A percentile compares a stretch with the other conserved stretches of the same genome.
Evolutionary conservation across 53 echinoderm and acorn worm genomes (phyloP).

Genomic region (Temnopleurus reevesii): DNA sequence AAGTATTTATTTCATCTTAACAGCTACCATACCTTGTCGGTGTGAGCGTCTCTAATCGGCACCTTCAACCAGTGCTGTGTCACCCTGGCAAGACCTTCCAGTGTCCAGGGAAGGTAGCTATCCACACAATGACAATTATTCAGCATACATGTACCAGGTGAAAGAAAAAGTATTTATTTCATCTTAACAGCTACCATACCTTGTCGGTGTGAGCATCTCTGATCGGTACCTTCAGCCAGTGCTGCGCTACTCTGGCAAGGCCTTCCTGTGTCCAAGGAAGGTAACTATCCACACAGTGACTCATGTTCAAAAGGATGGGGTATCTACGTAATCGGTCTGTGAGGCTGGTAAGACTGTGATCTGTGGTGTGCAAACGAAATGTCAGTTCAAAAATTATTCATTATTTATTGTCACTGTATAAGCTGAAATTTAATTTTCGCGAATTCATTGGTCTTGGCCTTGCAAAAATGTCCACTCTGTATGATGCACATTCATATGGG

Average conservation of each 20-base stretch:
- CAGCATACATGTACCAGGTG: too few species aligned
- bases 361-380: slow-evolving; percentile 32
- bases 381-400: too few species aligned
- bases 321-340: slow-evolving; percentile 65
- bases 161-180: too few species aligned
- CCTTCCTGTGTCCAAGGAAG: slow-evolving; percentile 92
- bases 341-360: slow-evolving; percentile 66
- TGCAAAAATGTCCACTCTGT: too few species aligned
- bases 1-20: too few species aligned
- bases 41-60: slow-evolving; percentile 75
- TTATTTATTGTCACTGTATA: too few species aligned
- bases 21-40: too few species aligned
- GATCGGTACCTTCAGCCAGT: slow-evolving; percentile 89
- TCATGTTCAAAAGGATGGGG: slow-evolving; percentile 72
- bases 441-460: too few species aligned
- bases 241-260: slow-evolving; percentile 75
- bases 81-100: slow-evolving; percentile 70
- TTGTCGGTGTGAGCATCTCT: slow-evolving; percentile 71
- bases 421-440: too few species aligned
- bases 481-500: too few species aligned
- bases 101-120: slow-evolving; percentile 87
- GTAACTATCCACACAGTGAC: slow-evolving; percentile 90
- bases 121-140: slow-evolving; percentile 76
- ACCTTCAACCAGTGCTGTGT: slow-evolving; percentile 85
- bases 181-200: slow-evolving; percentile 42